phyloP scores from a whole-genome alignment of 1,140 invertebrate species.

The Ganaspis sp. region DNA sequence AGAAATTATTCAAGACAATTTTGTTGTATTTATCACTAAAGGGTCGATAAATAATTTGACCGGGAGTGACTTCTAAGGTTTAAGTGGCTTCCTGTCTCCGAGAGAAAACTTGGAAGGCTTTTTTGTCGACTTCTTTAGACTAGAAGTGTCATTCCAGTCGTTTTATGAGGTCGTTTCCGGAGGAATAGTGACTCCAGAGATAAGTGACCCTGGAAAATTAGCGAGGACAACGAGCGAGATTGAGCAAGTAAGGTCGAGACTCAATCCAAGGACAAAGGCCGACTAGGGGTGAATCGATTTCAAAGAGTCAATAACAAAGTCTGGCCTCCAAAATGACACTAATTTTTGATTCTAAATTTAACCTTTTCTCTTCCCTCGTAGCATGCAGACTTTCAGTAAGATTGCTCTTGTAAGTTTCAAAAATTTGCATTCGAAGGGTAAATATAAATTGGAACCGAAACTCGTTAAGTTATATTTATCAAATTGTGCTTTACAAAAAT shows the following conservation, averaged over 20 bases:
- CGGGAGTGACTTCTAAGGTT: not conserved
- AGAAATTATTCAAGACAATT: not conserved
- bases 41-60: not conserved
- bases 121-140: not conserved
- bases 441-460: too few species aligned
- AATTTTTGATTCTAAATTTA: not conserved
- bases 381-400: not conserved
- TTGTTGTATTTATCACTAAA: not conserved
- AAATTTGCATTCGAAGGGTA: too few species aligned
- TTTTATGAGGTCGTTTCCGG: slow-evolving; percentile 16
- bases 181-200: slow-evolving; percentile 12
- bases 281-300: slow-evolving; percentile 13
- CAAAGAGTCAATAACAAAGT: slow-evolving; percentile 4
- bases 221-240: not conserved
- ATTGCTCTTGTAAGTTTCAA: too few species aligned
- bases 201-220: slow-evolving; percentile 17
- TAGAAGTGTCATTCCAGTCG: not conserved
- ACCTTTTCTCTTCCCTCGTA: too few species aligned
- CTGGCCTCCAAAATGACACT: not conserved
- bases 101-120: not conserved
- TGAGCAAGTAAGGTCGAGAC: not conserved
- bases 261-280: not conserved
- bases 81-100: not conserved
- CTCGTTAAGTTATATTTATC: too few species aligned
- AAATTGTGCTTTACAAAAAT: too few species aligned